Percentiles rank a stretch among this genome's conserved stretches.
Evolutionary conservation across 2,113 vertebrate genomes (phyloP).

Genomic region (Glaucidium brasilianum): DNA sequence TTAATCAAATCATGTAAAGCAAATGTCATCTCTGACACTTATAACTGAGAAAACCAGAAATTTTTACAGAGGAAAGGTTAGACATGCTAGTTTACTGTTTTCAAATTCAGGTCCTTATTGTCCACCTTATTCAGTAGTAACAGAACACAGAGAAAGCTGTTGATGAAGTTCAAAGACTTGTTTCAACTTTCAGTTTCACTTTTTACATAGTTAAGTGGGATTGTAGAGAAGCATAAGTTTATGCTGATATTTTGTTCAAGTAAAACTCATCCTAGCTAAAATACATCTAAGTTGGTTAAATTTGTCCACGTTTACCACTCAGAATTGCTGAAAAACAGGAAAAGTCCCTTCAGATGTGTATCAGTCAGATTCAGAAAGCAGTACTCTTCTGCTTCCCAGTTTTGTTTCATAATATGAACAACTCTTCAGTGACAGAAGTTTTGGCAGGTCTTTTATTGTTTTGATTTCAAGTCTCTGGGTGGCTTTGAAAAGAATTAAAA

Average conservation of each 20-base stretch:
- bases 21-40: background rate
- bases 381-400: background rate
- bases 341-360: background rate
- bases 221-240: background rate
- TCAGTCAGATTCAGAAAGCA: background rate
- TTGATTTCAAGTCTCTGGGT: background rate
- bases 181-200: background rate
- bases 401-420: background rate
- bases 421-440: background rate
- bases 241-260: background rate
- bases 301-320: background rate
- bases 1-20: background rate
- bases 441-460: background rate
- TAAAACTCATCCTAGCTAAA: background rate
- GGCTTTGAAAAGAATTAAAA: background rate
- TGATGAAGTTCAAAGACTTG: background rate
- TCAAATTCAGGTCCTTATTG: background rate
- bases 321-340: background rate
- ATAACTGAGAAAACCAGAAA: accelerated
- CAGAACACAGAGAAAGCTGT: background rate
- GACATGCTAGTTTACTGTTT: background rate
- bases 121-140: background rate
- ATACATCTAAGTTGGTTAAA: background rate
- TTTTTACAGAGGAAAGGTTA: background rate
- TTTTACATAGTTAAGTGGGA: background rate